Conservation (phyloP, 2,888 invertebrate species). For the Diarsia rubi region DNA sequence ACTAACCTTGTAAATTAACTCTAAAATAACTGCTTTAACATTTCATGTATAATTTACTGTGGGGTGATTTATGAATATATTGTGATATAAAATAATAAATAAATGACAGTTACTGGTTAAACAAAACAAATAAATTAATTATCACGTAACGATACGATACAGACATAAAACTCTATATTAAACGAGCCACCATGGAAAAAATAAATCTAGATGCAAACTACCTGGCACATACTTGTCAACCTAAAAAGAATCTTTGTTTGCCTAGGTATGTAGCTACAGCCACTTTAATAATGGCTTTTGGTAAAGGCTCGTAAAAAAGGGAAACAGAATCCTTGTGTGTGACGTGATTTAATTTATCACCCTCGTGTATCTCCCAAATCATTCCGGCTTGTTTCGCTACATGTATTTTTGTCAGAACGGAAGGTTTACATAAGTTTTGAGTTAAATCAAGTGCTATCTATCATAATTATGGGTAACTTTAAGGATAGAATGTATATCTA, state of each 20-base stretch:
- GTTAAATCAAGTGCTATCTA: conserved; percentile 2
- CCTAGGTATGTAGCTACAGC: conserved; percentile 38
- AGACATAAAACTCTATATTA: background rate
- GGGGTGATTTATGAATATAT: background rate
- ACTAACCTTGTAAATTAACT: background rate
- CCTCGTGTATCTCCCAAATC: conserved; percentile 28
- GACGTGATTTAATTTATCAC: conserved; percentile 65
- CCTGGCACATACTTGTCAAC: conserved; percentile 5
- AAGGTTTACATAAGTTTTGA: conserved; percentile 20
- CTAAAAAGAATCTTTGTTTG: conserved; percentile 29
- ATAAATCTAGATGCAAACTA: background rate
- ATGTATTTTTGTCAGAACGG: conserved; percentile 32
- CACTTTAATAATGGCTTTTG: conserved; percentile 58
- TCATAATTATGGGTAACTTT: conserved; percentile 2
- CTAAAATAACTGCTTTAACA: background rate
- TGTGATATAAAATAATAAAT: background rate
- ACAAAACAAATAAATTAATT: background rate
- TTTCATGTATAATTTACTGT: background rate
- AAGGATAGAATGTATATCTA: too few relatives aligned
- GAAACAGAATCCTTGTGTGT: conserved; percentile 52
- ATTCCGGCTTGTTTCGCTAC: conserved; percentile 30
- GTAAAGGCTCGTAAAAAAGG: conserved; percentile 52
- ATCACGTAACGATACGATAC: background rate
- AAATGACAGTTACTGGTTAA: too few relatives aligned
- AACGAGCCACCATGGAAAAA: background rate